Evolutionary conservation across 2,113 vertebrate species (phyloP).

Genomic region (Carettochelys insculpta): DNA sequence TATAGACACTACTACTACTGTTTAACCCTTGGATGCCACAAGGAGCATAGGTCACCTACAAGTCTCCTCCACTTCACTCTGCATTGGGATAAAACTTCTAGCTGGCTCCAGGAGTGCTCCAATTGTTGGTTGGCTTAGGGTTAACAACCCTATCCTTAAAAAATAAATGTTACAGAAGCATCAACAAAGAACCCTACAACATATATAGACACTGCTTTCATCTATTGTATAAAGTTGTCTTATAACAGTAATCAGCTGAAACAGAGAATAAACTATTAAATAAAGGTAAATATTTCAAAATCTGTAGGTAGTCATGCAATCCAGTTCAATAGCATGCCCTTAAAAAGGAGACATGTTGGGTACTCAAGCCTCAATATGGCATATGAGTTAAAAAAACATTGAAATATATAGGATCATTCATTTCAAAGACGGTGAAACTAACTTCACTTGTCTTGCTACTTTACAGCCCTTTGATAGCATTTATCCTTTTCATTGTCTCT

Average conservation of each 20-base stretch:
- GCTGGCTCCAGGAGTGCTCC: no score
- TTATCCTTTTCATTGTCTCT: slow-evolving; percentile 76
- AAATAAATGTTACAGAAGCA: no score
- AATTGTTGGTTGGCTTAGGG: no score
- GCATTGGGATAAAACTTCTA: no score
- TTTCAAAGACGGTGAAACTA: slow-evolving; percentile 64
- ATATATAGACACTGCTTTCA: slow-evolving; percentile 64
- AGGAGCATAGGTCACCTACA: no score
- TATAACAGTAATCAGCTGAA: slow-evolving; percentile 63
- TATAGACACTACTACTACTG: no score
- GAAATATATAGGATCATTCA: slow-evolving; percentile 77
- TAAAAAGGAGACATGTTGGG: slow-evolving; percentile 61
- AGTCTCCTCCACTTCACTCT: no score
- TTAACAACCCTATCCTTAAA: no score
- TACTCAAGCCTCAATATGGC: slow-evolving; percentile 48
- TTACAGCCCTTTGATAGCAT: slow-evolving; percentile 72
- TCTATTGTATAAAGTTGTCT: slow-evolving; percentile 62
- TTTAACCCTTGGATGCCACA: no score
- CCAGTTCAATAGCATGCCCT: slow-evolving; percentile 21
- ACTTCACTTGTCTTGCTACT: slow-evolving; percentile 73
- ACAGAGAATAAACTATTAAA: slow-evolving; percentile 57
- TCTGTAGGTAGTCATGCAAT: slow-evolving; percentile 51
- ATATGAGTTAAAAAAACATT: slow-evolving; percentile 45
- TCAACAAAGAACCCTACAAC: no score
- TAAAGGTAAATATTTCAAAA: slow-evolving; percentile 65